These are phyloP conservation scores for Microctenopoma steveboyesi DNA, from an alignment of 2,797 vertebrate species.

Conservation along the genomic window DNA sequence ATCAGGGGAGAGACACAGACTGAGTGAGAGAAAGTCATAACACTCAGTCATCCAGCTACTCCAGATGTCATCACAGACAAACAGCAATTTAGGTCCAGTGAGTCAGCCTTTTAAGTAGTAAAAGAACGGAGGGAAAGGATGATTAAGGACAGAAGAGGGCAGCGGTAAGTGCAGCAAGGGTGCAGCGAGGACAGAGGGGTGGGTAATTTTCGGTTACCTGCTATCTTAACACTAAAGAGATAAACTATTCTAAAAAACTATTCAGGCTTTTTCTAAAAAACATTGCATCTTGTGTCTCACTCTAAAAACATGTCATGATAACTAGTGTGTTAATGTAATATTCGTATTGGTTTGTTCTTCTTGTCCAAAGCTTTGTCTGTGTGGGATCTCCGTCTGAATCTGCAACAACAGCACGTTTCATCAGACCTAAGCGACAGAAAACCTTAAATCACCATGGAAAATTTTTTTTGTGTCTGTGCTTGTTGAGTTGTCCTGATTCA, in stretches of 20 bases:
- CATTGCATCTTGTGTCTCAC: constrained; percentile 7
- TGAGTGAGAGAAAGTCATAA: constrained; percentile 72
- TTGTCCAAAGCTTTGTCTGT: constrained; percentile 55
- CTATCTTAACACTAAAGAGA: constrained; percentile 34
- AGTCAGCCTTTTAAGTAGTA: constrained; percentile 73
- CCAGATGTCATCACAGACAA: constrained; percentile 80
- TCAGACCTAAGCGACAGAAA: constrained; percentile 66
- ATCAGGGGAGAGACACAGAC: constrained; percentile 69
- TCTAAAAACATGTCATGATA: constrained; percentile 10
- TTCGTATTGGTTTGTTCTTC: constrained; percentile 30
- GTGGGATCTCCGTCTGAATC: constrained; percentile 53
- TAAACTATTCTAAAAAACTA: constrained; percentile 7
- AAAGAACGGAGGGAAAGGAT: constrained; percentile 59
- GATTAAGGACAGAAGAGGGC: constrained; percentile 64
- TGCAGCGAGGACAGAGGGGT: constrained; percentile 43
- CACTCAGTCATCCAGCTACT: constrained; percentile 73
- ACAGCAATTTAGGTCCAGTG: constrained; percentile 67
- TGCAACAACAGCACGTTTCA: constrained; percentile 51
- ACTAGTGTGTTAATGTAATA: not conserved
- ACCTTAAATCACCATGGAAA: constrained; percentile 57
- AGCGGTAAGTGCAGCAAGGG: constrained; percentile 51
- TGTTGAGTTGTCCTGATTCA: constrained; percentile 6
- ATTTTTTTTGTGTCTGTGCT: constrained; percentile 34
- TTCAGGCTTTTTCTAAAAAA: not conserved
- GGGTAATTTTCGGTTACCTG: constrained; percentile 44